Conservation (phyloP, 2,797 vertebrate species). For the Brachyalestes nurse region DNA sequence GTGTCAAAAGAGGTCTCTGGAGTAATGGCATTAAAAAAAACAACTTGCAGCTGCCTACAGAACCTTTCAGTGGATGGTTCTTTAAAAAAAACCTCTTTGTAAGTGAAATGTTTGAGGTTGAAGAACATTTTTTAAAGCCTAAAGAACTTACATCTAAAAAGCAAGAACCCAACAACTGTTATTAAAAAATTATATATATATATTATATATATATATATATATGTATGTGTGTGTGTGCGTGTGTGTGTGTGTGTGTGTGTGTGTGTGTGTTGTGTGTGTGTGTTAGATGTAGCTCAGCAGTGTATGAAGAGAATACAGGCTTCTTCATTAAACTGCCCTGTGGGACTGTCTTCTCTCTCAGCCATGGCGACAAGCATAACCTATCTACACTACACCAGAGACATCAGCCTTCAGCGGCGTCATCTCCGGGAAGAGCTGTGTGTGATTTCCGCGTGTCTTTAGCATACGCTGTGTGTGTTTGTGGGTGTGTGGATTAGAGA, state of each 20-base stretch:
- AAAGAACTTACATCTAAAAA: no score
- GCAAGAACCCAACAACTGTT: no score
- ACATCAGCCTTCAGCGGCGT: slow-evolving; percentile 6
- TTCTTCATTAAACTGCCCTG: slow-evolving; percentile 51
- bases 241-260: slow-evolving; percentile 1
- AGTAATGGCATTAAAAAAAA: no score
- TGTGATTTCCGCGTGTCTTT: not conserved
- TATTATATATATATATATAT: no score
- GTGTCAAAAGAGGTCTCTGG: no score
- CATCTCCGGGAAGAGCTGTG: not conserved
- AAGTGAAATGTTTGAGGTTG: no score
- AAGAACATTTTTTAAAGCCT: no score
- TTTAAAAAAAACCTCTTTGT: no score
- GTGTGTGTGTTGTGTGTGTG: slow-evolving; percentile 12
- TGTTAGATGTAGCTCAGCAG: slow-evolving; percentile 25
- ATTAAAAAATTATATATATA: no score
- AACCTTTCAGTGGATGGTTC: no score
- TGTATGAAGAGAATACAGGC: slow-evolving; percentile 41
- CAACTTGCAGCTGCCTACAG: no score
- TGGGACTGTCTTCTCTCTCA: slow-evolving; percentile 33
- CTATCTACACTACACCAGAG: slow-evolving; percentile 29
- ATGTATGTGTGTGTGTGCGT: no score
- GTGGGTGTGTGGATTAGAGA: not conserved
- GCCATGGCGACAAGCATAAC: slow-evolving; percentile 23
- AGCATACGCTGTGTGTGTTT: not conserved